Percentiles rank a stretch among this genome's conserved stretches.
Conservation (phyloP, 2,888 invertebrate genomes). For the Zaprionus obscuricornis region DNA sequence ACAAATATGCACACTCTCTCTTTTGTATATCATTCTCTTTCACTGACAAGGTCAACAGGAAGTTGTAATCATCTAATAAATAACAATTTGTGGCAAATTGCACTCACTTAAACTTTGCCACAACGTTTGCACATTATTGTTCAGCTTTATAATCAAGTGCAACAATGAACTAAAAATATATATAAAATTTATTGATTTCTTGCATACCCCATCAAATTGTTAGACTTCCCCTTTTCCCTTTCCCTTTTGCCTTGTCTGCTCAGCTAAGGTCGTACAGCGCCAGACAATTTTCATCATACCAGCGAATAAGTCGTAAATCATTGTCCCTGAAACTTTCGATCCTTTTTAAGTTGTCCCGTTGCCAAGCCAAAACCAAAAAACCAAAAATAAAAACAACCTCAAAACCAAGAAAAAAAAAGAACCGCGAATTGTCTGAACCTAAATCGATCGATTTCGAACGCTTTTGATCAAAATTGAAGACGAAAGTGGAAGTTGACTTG, state of each 20-base stretch:
- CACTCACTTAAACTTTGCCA: conserved; percentile 30
- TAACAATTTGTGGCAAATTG: conserved; percentile 60
- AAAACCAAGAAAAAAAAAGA: too few species aligned
- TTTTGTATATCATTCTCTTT: conserved; percentile 2
- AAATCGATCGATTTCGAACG: conserved; percentile 36
- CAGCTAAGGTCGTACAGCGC: too few species aligned
- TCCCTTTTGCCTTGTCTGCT: background rate
- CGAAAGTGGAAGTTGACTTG: too few species aligned
- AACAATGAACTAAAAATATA: conserved; percentile 25
- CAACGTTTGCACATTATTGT: conserved; percentile 54
- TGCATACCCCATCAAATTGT: background rate
- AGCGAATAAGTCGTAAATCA: conserved; percentile 66
- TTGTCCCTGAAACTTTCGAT: conserved; percentile 38
- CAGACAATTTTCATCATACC: conserved; percentile 57
- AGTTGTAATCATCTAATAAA: conserved; percentile 59
- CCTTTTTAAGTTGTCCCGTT: conserved; percentile 44
- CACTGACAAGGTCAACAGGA: conserved; percentile 60
- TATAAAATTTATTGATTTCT: conserved; percentile 62
- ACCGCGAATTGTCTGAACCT: conserved; percentile 52
- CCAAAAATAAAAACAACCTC: too few species aligned
- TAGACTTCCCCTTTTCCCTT: background rate
- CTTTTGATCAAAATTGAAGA: conserved; percentile 14
- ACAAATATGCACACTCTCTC: too few species aligned
- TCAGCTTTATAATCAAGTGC: conserved; percentile 70
- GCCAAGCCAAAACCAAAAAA: too few species aligned